Base-by-base conservation (phyloP, 2,888 invertebrate species). In the Lagria hirta region DNA sequence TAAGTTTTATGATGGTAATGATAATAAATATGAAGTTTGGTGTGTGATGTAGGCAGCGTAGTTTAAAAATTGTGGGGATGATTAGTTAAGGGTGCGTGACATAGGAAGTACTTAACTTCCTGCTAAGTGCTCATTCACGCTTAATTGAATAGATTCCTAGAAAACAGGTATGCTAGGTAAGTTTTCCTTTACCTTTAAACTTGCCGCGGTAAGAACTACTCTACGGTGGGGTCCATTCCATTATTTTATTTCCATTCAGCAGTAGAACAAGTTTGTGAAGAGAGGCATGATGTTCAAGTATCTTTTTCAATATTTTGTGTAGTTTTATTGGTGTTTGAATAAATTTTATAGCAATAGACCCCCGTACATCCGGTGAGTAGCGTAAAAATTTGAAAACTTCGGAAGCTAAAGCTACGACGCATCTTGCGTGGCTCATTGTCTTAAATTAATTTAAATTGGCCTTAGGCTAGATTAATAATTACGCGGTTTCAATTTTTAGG, bases 231-330 rank as follows among this genome's bases (percentile, higher is more conserved):
- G 52, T 42, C n/a, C n/a, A 24, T 24, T 24, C 4, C n/a, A n/a
- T n/a, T 24, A 8, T 24, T 24, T 11, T 37, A 30, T 33, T 17
- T 26, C 20, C 27, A 32, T 32, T 53, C 55, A 60, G 58, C 55
- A 52, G 53, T 44, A 55, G 60, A 61, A 60, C 61, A 54, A 56
- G 61, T 61, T 60, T 59, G 53, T 53, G 32, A 40, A 49, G 57
- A 55, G 55, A 54, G 55, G 54, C 54, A 57, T 47, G 54, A 55
- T 55, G 54, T 51, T 48, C 49, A 43, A 48, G 32, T 27, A 30
- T 30, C 34, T 30, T 22, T 24, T 24, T 36, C 13, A 27, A 46
- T 12, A 41, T 41, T 41, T 46, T 13, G 34, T 41, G 18, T 17
- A 21, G 37, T 43, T n/a, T 37, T 43, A 27, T 24, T 30, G n/a